Evolutionary conservation across 2,113 vertebrate species (phyloP).

Genomic region (Argyrosomus japonicus): DNA sequence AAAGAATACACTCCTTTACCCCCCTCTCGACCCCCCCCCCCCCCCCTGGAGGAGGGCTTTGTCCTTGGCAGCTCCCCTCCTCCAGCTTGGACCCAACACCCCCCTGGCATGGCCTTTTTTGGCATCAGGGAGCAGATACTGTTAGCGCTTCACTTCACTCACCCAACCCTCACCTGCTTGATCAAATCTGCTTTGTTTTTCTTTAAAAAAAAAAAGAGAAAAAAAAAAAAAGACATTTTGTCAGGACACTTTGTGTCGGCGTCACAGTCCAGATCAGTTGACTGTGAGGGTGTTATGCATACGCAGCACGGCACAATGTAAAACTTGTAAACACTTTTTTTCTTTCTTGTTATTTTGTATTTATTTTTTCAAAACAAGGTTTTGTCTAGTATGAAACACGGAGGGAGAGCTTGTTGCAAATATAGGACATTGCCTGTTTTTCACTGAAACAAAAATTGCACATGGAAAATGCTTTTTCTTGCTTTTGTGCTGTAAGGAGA

Average conservation of each 20-base stretch:
- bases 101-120: slow-evolving; percentile 69
- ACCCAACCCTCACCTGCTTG: slow-evolving; percentile 49
- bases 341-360: slow-evolving; percentile 43
- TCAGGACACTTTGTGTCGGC: slow-evolving; percentile 54
- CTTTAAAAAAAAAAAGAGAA: slow-evolving; percentile 11
- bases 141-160: slow-evolving; percentile 41
- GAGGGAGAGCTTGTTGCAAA: slow-evolving; percentile 65
- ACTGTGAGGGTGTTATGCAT: slow-evolving; percentile 72
- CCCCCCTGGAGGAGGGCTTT: slow-evolving; percentile 66
- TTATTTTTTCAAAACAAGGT: slow-evolving; percentile 67
- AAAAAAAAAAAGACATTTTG: slow-evolving; percentile 37
- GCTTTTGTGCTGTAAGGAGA: slow-evolving; percentile 68
- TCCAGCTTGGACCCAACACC: slow-evolving; percentile 60
- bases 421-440: slow-evolving; percentile 73
- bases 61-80: slow-evolving; percentile 79
- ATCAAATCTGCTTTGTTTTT: slow-evolving; percentile 57
- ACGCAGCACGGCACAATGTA: slow-evolving; percentile 78
- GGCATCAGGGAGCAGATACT: slow-evolving; percentile 70
- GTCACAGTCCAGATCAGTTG: slow-evolving; percentile 55
- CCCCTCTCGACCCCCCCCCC: background rate
- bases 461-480: slow-evolving; percentile 64
- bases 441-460: slow-evolving; percentile 71
- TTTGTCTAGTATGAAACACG: slow-evolving; percentile 62
- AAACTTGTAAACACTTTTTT: slow-evolving; percentile 72
- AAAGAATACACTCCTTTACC: background rate